Evolutionary conservation across 2,113 vertebrate species (phyloP).

Genomic region (Zonotrichia leucophrys): DNA sequence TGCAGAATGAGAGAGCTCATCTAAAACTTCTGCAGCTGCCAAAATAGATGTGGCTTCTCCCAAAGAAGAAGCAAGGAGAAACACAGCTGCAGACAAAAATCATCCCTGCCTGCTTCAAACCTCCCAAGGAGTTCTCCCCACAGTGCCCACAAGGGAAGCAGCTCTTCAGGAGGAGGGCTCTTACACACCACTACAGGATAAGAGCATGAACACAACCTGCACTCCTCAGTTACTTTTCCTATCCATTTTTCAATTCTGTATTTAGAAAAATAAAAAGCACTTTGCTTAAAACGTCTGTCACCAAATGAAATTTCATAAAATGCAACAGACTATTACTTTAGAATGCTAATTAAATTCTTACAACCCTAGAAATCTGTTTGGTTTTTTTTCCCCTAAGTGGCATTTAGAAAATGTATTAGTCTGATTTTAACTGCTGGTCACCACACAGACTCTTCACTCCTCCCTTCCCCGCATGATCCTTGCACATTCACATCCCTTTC

Average conservation of each 20-base stretch:
- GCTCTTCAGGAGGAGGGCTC: not conserved
- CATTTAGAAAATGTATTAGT: not conserved
- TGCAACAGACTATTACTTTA: not conserved
- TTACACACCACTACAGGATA: not conserved
- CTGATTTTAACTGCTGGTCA: not conserved
- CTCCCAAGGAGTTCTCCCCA: not conserved
- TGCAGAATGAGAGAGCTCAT: not conserved
- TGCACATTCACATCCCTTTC: conserved; percentile 17
- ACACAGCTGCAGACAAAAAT: not conserved
- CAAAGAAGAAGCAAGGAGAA: not conserved
- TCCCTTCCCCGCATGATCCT: not conserved
- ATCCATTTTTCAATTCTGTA: not conserved
- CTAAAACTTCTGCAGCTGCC: not conserved
- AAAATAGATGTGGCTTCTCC: not conserved
- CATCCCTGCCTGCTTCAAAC: not conserved
- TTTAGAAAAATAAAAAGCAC: not conserved
- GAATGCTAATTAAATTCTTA: not conserved
- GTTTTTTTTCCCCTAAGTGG: not conserved
- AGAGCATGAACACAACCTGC: not conserved
- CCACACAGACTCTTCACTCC: not conserved
- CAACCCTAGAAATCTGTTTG: not conserved
- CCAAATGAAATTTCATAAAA: not conserved
- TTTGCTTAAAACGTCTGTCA: not conserved
- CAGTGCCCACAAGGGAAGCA: not conserved
- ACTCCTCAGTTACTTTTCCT: not conserved